Evolutionary conservation across 2,888 invertebrate genomes (phyloP).

Genomic region (Incurvaria masculella): DNA sequence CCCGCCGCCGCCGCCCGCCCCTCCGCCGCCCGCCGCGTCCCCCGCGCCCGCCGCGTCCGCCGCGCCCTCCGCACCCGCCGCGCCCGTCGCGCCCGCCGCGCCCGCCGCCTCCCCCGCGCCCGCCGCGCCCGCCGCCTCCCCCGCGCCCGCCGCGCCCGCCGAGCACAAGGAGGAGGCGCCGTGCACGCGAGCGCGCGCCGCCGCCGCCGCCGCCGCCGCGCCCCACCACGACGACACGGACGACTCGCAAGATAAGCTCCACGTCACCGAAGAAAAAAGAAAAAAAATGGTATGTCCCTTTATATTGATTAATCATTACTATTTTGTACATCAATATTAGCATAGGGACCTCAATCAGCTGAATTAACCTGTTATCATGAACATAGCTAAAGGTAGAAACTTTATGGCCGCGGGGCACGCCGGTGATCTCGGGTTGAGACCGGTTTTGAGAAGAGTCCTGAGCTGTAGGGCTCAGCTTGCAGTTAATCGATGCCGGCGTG

Average conservation of each 20-base stretch:
- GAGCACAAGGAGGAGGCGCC: constrained; percentile 25
- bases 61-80: not conserved
- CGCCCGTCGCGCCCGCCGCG: not conserved
- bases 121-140: not conserved
- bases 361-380: too few relatives aligned
- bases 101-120: not conserved
- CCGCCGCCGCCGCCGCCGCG: constrained; percentile 25
- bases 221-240: constrained; percentile 49
- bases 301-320: not conserved
- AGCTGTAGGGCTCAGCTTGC: too few relatives aligned
- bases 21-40: not conserved
- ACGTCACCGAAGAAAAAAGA: constrained; percentile 45
- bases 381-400: too few relatives aligned
- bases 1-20: not conserved
- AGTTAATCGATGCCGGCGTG: too few relatives aligned
- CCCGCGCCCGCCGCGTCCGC: not conserved
- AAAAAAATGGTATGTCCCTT: constrained; percentile 51
- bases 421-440: too few relatives aligned
- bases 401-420: too few relatives aligned
- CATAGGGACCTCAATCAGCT: too few relatives aligned
- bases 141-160: too few relatives aligned
- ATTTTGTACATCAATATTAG: not conserved
- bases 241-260: constrained; percentile 47
- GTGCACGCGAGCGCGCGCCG: constrained; percentile 43
- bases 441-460: too few relatives aligned